These are phyloP conservation scores for Urocolius indicus DNA, from an alignment of 2,113 vertebrate genomes.

Conservation along the genomic window DNA sequence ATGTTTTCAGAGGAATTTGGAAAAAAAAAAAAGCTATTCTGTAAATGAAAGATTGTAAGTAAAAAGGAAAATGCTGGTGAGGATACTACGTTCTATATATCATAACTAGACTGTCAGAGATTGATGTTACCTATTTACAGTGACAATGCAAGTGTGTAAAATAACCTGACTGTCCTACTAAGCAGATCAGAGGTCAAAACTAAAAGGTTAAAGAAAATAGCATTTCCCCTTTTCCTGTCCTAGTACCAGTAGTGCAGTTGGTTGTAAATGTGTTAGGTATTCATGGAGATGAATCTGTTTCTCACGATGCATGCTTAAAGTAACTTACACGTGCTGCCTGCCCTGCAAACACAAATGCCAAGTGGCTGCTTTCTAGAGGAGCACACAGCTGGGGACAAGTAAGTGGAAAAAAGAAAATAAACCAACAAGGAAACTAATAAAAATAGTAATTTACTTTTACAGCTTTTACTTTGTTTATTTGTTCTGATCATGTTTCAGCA, in stretches of 20 bases:
- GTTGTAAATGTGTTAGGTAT: background rate
- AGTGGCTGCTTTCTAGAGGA: constrained; percentile 26
- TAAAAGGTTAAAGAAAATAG: background rate
- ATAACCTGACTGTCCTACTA: background rate
- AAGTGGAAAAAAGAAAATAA: constrained; percentile 41
- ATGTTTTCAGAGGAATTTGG: background rate
- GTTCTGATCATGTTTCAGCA: constrained; percentile 47
- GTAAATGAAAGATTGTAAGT: background rate
- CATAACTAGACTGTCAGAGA: background rate
- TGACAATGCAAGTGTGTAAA: background rate
- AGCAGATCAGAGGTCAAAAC: background rate
- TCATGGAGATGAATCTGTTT: background rate
- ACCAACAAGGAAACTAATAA: constrained; percentile 46
- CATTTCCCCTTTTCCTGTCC: background rate
- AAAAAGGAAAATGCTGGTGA: background rate
- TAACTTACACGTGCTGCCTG: background rate
- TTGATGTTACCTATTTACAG: background rate
- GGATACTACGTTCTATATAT: background rate
- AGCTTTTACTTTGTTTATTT: constrained; percentile 67
- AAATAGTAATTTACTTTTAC: constrained; percentile 54
- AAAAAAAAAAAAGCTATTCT: background rate
- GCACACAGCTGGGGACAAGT: constrained; percentile 39
- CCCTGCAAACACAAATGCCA: constrained; percentile 9
- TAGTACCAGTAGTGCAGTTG: background rate
- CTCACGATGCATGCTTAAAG: background rate